These are phyloP conservation scores for Trissonchulus sp. DNA, from an alignment of 2,888 invertebrate genomes.

Conservation along the genomic window DNA sequence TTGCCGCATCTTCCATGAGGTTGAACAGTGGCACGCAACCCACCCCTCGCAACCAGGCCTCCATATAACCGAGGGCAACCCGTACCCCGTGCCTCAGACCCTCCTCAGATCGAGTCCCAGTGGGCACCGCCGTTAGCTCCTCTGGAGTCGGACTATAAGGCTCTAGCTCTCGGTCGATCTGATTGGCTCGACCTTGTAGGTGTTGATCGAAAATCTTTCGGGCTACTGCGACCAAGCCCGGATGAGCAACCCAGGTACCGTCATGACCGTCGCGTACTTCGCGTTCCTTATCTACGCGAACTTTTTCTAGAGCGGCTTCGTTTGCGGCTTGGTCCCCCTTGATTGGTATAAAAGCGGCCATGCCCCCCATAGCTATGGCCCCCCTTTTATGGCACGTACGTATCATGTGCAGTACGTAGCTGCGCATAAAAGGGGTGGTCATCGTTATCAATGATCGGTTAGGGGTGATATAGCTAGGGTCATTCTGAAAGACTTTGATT, in stretches of 20 bases:
- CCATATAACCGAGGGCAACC: conserved; percentile 64
- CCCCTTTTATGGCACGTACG: conserved; percentile 61
- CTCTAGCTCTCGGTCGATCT: conserved; percentile 52
- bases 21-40: conserved; percentile 65
- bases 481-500: conserved; percentile 54
- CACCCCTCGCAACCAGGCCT: conserved; percentile 64
- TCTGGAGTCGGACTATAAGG: conserved; percentile 35
- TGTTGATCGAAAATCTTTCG: conserved; percentile 41
- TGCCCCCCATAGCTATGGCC: conserved; percentile 65
- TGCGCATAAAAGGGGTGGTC: conserved; percentile 62
- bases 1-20: conserved; percentile 67
- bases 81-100: conserved; percentile 64
- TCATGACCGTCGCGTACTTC: conserved; percentile 59
- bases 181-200: conserved; percentile 56
- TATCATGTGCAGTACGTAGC: conserved; percentile 46
- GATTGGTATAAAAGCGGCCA: conserved; percentile 63
- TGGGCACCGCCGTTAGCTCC: conserved; percentile 57
- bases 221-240: conserved; percentile 59
- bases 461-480: conserved; percentile 62
- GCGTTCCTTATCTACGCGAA: conserved; percentile 50
- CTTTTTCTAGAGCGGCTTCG: conserved; percentile 43
- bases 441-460: conserved; percentile 66
- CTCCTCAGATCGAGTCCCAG: conserved; percentile 62
- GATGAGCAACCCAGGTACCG: conserved; percentile 67
- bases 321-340: conserved; percentile 45